Conservation (phyloP, 2,113 vertebrate species). For the Chroicocephalus ridibundus region DNA sequence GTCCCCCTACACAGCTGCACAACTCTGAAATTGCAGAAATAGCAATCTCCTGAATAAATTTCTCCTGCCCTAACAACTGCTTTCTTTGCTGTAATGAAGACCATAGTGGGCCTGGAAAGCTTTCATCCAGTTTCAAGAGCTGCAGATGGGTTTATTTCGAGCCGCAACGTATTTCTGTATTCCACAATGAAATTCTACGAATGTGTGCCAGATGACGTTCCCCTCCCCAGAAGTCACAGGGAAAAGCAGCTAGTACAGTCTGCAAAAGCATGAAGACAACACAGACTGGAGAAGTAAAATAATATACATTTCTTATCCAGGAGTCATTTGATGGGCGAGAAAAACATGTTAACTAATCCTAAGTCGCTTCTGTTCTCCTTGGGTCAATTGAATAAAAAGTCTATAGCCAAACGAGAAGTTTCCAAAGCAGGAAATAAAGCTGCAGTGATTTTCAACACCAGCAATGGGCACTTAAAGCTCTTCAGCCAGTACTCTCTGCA, state of each 20-base stretch:
- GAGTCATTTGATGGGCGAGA: neutral
- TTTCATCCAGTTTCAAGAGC: constrained; percentile 20
- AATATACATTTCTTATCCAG: neutral
- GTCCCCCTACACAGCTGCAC: constrained; percentile 60
- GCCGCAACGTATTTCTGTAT: constrained; percentile 11
- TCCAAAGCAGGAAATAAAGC: neutral
- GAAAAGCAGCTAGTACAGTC: neutral
- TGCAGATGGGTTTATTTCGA: constrained; percentile 54
- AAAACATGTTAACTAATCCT: neutral
- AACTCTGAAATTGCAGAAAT: constrained; percentile 57
- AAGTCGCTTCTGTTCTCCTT: neutral
- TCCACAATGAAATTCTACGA: constrained; percentile 31
- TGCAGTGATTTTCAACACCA: neutral
- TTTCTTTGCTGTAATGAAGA: constrained; percentile 29
- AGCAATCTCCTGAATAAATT: constrained; percentile 52
- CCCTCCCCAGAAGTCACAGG: neutral
- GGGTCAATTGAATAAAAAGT: neutral
- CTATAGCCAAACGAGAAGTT: neutral
- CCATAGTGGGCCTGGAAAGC: constrained; percentile 15
- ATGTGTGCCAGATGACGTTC: neutral
- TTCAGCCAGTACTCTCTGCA: neutral
- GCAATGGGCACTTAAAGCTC: neutral
- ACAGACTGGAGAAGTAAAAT: neutral
- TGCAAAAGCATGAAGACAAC: neutral
- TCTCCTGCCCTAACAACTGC: constrained; percentile 70